Base-by-base conservation (phyloP, 2,888 invertebrate genomes). In the Smittia sp. region DNA sequence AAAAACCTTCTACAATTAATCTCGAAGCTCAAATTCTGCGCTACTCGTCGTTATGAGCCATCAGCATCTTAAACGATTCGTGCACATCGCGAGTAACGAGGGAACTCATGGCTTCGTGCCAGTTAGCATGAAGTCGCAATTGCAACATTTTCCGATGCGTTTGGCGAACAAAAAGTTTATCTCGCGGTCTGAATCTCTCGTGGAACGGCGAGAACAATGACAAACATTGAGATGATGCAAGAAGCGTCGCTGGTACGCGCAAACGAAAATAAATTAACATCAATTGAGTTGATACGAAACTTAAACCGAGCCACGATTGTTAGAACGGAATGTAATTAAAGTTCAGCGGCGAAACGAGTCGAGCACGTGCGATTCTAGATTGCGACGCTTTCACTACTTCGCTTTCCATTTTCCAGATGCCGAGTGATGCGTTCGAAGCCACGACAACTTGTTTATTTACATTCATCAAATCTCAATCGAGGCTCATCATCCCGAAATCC, bases 381-480 rank as follows among this genome's bases (percentile, higher is more conserved):
- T 20, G 22, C 4, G 22, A 58, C 18, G 18, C 58, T 22, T 46
- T 46, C 46, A n/a, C 46, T 38, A 38, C 11, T 46, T 46, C 46
- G 15, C 11, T 46, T 2, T 46, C 46, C 11, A 6, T 1, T 58
- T 58, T 18, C 58, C 58, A 58, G 22, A 58, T 58, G 18, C 13
- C 58, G 22, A 58, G 22, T 7, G 20, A 9, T 3, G 58, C 3
- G 20, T 58, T 22, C 13, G 22, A 13, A 58, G 18, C 58, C 58
- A 7, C 58, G n/a, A 46, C 46, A 58, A 58, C 13, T 13, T 68
- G 68, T 68, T 68, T 68, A 38, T 68, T 68, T 68, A 68, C 24
- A 46, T 41, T 68, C 41, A 68, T 68, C 68, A 68, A 68, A 68
- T 46, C 68, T 68, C 68, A 20, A 68, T 41, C 32, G 22, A 58